These are phyloP conservation scores for Panthera leo DNA, from an alignment of 2,113 vertebrate species.

Conservation along the genomic window DNA sequence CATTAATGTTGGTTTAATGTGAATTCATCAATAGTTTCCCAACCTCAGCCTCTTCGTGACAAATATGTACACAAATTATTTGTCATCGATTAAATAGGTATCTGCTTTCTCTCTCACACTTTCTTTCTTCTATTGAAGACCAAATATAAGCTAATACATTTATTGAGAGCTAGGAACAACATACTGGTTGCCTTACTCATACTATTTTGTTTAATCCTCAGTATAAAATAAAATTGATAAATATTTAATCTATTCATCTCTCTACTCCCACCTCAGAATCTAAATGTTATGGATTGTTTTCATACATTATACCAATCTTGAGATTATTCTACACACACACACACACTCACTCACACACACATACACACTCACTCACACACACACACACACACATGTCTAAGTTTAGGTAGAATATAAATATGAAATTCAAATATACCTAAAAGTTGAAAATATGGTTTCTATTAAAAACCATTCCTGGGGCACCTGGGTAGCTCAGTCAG, in stretches of 20 bases:
- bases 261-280: neutral
- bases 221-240: neutral
- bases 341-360: neutral
- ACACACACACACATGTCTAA: neutral
- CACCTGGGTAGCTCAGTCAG: too few species aligned
- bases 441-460: neutral
- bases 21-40: neutral
- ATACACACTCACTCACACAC: neutral
- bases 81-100: neutral
- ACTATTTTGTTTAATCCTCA: neutral
- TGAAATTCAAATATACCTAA: neutral
- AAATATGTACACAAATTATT: neutral
- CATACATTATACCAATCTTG: neutral
- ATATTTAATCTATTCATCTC: neutral
- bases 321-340: neutral
- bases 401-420: neutral
- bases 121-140: neutral
- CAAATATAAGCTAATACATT: neutral
- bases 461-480: neutral
- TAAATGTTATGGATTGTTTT: neutral
- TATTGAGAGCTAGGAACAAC: neutral
- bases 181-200: neutral
- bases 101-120: neutral
- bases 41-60: neutral
- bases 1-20: neutral